These are phyloP conservation scores for Physella acuta DNA, from an alignment of 1,140 invertebrate species.

Conservation along the genomic window DNA sequence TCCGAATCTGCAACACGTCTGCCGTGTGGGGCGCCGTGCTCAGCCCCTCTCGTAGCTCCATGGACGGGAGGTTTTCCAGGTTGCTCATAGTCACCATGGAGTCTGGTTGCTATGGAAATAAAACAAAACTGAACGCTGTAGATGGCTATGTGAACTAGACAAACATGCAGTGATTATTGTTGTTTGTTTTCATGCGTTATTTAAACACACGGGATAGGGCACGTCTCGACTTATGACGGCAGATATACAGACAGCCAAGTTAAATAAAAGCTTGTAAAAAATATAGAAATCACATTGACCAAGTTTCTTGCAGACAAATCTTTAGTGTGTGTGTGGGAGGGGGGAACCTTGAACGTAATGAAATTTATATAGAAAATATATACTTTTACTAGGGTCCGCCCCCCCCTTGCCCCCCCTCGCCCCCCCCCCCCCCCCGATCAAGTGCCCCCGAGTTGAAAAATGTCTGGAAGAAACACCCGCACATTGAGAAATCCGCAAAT, in stretches of 20 bases:
- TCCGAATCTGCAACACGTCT: conserved; percentile 29
- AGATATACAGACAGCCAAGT: too few species aligned
- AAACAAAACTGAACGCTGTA: too few species aligned
- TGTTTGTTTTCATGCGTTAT: conserved; percentile 1
- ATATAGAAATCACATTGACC: background rate
- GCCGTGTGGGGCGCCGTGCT: conserved; percentile 29
- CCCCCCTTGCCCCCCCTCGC: too few species aligned
- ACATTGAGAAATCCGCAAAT: too few species aligned
- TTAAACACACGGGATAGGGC: background rate
- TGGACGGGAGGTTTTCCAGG: conserved; percentile 34
- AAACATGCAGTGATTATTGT: background rate
- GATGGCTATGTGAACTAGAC: too few species aligned
- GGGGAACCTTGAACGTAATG: background rate
- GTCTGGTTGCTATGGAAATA: conserved; percentile 35
- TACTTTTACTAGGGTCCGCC: too few species aligned
- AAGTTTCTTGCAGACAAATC: too few species aligned
- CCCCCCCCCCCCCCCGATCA: too few species aligned
- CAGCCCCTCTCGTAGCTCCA: conserved; percentile 31
- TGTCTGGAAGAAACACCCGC: too few species aligned
- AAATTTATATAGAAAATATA: background rate
- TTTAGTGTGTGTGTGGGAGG: background rate
- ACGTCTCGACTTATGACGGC: background rate
- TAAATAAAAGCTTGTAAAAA: too few species aligned
- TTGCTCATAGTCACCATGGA: conserved; percentile 40
- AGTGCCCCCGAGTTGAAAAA: too few species aligned